Evolutionary conservation across 2,888 invertebrate genomes (phyloP), one percentile per base, ranked within the genome.

Genomic region (Parochlus steinenii): DNA sequence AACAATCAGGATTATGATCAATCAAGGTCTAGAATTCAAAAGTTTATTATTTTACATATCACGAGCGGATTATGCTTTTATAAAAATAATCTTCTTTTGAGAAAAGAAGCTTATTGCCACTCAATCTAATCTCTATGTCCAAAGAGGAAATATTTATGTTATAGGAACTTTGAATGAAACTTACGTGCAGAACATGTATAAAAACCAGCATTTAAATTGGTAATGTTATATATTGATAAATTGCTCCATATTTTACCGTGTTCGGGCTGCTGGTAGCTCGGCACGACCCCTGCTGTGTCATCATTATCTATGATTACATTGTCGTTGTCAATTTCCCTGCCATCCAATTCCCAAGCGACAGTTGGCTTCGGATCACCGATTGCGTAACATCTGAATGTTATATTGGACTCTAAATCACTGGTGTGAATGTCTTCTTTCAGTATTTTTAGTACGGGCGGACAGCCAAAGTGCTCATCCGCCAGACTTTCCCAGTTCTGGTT

Each of bases 341-440:
- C 81, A 48, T 86, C 85, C 42, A 80, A 69, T 39, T 81, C 67
- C 87, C 86, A 87, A 43, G 73, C 71, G 12, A 86, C 72, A 48
- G 73, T 72, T 1, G 89, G 86, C 48, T 80, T 71, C 1, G 89
- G 89, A 49, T 85, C 81, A 1, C 86, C 86, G 29, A 70, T 71
- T 4, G 83, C 74, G 51, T 74, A 69, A 53, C 87, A 89, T 31
- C 80, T 75, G 44, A 87, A 72, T 3, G 80, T 78, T 12, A 82
- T 73, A 45, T 86, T 81, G 26, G 78, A 74, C 19, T 83, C 85
- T n/a, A 75, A 69, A 53, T 82, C 81, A 31, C 79, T 81, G 56
- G 57, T 55, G 38, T 55, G 64, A 5, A 67, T 63, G 43, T 70
- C 64, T 47, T 67, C 58, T 39, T 67, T 68, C 45, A 64, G 69